Conservation (phyloP, 2,888 invertebrate species). For the Eurois occulta region DNA sequence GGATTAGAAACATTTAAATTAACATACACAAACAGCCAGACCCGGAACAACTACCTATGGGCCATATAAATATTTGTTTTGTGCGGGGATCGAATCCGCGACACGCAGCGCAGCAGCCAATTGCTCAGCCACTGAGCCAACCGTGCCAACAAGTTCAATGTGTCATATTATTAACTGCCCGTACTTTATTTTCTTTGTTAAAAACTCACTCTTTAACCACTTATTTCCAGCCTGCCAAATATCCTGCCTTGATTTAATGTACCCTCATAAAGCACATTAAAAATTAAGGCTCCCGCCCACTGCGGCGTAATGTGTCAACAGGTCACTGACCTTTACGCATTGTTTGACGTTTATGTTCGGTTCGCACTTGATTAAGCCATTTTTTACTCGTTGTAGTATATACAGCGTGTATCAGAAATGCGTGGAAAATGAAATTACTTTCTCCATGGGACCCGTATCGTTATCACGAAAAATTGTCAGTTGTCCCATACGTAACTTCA, state of each 20-base stretch:
- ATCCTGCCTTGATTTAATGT: slow-evolving; percentile 51
- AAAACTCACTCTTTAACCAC: neutral
- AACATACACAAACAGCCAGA: too few species aligned
- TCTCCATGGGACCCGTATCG: too few species aligned
- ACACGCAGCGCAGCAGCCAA: too few species aligned
- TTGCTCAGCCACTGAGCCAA: too few species aligned
- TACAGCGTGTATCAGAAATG: neutral
- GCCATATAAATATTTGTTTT: too few species aligned
- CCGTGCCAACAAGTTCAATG: too few species aligned
- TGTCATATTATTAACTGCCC: too few species aligned
- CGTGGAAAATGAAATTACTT: too few species aligned
- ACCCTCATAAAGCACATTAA: slow-evolving; percentile 35
- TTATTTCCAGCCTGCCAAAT: slow-evolving; percentile 34
- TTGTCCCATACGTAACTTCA: neutral
- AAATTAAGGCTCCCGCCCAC: slow-evolving; percentile 54
- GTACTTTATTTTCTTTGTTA: neutral
- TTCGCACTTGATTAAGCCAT: slow-evolving; percentile 43
- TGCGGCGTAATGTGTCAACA: slow-evolving; percentile 11
- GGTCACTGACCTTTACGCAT: slow-evolving; percentile 39
- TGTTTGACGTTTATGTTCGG: slow-evolving; percentile 24
- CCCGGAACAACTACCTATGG: too few species aligned
- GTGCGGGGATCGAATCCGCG: too few species aligned
- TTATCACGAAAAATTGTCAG: neutral
- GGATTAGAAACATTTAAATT: too few species aligned
- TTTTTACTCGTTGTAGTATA: slow-evolving; percentile 23